Percentiles rank a stretch among this genome's conserved stretches.
Conservation (phyloP, 2,888 invertebrate genomes). For the Ethmia dodecea region DNA sequence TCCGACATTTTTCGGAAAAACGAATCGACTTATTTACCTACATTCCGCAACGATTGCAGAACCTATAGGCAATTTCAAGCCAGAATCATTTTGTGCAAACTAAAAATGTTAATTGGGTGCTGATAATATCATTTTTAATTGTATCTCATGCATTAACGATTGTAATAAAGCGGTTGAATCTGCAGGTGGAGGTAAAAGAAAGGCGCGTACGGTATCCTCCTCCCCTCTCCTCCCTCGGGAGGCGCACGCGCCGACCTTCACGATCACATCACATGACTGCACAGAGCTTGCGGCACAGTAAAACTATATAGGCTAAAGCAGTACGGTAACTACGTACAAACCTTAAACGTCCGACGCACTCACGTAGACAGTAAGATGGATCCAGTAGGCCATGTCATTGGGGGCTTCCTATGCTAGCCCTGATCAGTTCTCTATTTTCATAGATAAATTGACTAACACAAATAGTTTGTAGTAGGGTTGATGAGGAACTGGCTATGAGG, state of each 20-base stretch:
- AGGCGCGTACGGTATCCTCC: constrained; percentile 18
- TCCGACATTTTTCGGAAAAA: constrained; percentile 21
- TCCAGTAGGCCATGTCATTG: no score
- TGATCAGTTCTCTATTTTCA: no score
- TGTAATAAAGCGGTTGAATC: constrained; percentile 3
- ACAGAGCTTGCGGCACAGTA: neutral
- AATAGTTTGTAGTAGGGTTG: no score
- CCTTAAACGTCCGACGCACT: no score
- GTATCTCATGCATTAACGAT: neutral
- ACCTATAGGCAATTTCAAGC: neutral
- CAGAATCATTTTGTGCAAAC: neutral
- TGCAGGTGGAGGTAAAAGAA: constrained; percentile 24
- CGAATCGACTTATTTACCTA: no score
- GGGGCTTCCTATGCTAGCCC: no score
- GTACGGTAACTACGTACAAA: no score
- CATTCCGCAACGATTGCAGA: constrained; percentile 7
- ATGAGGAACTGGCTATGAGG: no score
- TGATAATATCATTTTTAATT: neutral
- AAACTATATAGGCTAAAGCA: no score
- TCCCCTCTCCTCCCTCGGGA: constrained; percentile 14
- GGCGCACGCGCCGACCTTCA: constrained; percentile 34
- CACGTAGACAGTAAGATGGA: no score
- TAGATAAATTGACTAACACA: no score
- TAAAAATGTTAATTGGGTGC: neutral
- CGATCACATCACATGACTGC: constrained; percentile 57